Percentiles rank a stretch among this genome's conserved stretches.
These are phyloP conservation scores for Drosophila ambigua DNA, from an alignment of 1,140 invertebrate species.

Conservation along the genomic window DNA sequence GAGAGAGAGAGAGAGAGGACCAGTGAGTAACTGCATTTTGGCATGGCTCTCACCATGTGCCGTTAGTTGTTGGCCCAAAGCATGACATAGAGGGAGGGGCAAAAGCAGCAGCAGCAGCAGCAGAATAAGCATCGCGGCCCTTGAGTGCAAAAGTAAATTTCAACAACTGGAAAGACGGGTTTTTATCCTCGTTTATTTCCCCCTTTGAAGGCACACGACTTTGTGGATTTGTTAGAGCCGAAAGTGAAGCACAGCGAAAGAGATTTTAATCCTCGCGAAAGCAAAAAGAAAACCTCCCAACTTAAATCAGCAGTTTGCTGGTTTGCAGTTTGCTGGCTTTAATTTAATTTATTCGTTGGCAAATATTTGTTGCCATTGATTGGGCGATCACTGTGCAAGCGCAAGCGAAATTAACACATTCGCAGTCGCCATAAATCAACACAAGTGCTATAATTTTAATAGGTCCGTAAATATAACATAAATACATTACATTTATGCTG, in stretches of 20 bases:
- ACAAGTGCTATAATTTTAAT: constrained; percentile 18
- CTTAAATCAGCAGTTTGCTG: constrained; percentile 2
- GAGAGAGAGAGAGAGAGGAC: background rate
- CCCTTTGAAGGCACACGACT: constrained; percentile 38
- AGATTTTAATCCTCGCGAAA: constrained; percentile 29
- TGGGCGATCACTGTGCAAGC: background rate
- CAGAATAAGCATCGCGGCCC: constrained; percentile 36
- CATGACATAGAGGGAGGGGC: constrained; percentile 12
- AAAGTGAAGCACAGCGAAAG: constrained; percentile 34
- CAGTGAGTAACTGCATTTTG: constrained; percentile 51
- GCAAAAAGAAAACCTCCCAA: constrained; percentile 11
- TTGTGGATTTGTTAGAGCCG: constrained; percentile 48
- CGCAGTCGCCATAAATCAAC: background rate
- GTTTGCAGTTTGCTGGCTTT: background rate
- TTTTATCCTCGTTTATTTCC: constrained; percentile 20
- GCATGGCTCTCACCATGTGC: constrained; percentile 33
- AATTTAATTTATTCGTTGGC: constrained; percentile 2
- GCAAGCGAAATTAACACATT: constrained; percentile 19
- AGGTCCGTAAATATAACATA: constrained; percentile 7
- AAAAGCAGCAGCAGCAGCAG: constrained; percentile 20
- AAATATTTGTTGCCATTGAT: constrained; percentile 27
- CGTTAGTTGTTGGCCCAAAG: constrained; percentile 49
- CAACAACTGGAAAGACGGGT: constrained; percentile 50
- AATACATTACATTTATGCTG: constrained; percentile 24
- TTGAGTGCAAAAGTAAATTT: constrained; percentile 43